phyloP scores from a whole-genome alignment of 2,113 vertebrate genomes.

The Atrichornis clamosus region DNA sequence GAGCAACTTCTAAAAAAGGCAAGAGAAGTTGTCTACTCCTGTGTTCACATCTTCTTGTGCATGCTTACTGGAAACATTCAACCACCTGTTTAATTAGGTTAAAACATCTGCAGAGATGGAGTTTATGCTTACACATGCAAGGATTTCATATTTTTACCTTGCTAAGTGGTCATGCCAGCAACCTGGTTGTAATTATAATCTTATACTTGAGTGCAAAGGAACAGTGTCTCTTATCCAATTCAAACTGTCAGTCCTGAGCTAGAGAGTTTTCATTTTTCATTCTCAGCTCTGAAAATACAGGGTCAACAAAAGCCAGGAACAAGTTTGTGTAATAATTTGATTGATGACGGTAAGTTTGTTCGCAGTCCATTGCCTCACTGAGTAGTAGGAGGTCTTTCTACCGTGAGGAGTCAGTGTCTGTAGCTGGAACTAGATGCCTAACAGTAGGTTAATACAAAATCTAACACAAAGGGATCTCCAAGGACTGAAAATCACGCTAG shows the following conservation, averaged over 20 bases:
- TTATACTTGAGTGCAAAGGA: background rate
- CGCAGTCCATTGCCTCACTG: background rate
- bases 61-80: background rate
- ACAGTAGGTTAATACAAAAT: background rate
- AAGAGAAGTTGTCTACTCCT: background rate
- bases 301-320: background rate
- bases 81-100: background rate
- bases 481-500: background rate
- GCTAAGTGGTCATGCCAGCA: background rate
- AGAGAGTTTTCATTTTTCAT: background rate
- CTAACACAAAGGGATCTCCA: background rate
- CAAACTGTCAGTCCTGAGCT: background rate
- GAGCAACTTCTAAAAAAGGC: background rate
- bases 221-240: background rate
- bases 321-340: conserved; percentile 16
- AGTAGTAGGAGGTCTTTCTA: background rate
- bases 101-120: background rate
- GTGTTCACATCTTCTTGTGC: background rate
- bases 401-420: background rate
- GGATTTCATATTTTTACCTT: background rate
- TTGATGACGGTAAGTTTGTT: background rate
- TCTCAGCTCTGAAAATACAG: background rate
- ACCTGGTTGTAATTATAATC: background rate
- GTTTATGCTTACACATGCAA: background rate
- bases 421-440: background rate